Percentiles rank a stretch among this genome's conserved stretches.
phyloP scores from a whole-genome alignment of 2,797 vertebrate species.

The Esox masquinongy region DNA sequence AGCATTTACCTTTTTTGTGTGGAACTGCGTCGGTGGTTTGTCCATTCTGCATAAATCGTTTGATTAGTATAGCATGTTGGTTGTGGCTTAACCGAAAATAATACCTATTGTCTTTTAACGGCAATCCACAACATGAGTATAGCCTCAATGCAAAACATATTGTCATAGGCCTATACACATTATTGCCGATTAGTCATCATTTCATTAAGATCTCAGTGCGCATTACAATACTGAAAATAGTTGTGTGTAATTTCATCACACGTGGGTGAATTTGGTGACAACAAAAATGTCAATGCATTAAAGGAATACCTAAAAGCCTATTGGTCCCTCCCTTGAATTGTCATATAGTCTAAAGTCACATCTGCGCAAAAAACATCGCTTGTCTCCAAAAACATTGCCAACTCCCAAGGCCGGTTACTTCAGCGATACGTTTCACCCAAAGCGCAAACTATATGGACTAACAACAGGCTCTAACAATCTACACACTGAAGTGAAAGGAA shows the following conservation, averaged over 20 bases:
- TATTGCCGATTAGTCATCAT: background rate
- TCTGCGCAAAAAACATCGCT: background rate
- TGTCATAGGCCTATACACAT: background rate
- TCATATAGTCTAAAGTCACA: constrained; percentile 1
- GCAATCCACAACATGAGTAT: background rate
- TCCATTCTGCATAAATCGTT: background rate
- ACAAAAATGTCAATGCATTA: background rate
- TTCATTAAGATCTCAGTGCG: background rate
- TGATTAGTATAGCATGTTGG: background rate
- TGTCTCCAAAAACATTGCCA: background rate
- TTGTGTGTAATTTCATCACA: background rate
- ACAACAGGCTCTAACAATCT: constrained; percentile 17
- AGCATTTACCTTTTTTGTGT: background rate
- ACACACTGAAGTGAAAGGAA: constrained; percentile 49
- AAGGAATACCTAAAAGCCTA: background rate
- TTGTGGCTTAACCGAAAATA: background rate
- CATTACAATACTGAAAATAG: background rate
- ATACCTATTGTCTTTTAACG: background rate
- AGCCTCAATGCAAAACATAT: background rate
- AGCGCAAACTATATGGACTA: background rate
- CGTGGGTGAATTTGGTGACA: background rate
- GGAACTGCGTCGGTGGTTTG: background rate
- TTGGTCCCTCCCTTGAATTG: background rate
- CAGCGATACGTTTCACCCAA: background rate
- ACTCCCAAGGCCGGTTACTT: background rate